Conservation (phyloP, 2,113 vertebrate genomes). For the Melanerpes formicivorus region DNA sequence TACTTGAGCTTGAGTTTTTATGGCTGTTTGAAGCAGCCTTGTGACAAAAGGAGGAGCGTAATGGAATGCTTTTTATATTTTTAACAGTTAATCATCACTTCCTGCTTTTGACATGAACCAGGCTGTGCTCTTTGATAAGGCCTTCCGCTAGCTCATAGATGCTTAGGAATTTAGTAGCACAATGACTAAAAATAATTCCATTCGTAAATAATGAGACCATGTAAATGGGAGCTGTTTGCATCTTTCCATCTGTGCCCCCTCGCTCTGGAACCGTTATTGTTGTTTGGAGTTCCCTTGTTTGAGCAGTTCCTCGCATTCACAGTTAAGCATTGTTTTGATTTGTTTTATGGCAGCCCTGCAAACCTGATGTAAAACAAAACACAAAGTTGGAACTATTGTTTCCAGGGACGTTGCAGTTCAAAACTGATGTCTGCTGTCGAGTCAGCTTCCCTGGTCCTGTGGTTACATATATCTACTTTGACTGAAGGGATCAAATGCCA, state of each 20-base stretch:
- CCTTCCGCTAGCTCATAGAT: conserved; percentile 67
- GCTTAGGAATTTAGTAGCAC: conserved; percentile 72
- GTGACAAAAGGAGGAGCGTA: not conserved
- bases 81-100: conserved; percentile 75
- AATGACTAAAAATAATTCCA: conserved; percentile 79
- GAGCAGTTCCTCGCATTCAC: conserved; percentile 48
- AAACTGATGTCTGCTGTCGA: not conserved
- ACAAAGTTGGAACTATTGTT: conserved; percentile 10
- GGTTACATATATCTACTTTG: not conserved
- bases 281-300: conserved; percentile 65
- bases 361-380: conserved; percentile 4
- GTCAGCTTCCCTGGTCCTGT: not conserved
- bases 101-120: conserved; percentile 79
- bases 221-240: conserved; percentile 44
- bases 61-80: conserved; percentile 73
- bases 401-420: not conserved
- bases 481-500: not conserved
- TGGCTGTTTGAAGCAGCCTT: conserved; percentile 36
- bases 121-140: conserved; percentile 81
- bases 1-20: not conserved
- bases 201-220: conserved; percentile 68
- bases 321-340: conserved; percentile 35
- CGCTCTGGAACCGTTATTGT: conserved; percentile 32
- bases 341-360: conserved; percentile 39
- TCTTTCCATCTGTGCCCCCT: conserved; percentile 53